Percentiles rank a stretch among this genome's conserved stretches.
Conservation (phyloP, 1,140 invertebrate species). For the Drosophila tristis region DNA sequence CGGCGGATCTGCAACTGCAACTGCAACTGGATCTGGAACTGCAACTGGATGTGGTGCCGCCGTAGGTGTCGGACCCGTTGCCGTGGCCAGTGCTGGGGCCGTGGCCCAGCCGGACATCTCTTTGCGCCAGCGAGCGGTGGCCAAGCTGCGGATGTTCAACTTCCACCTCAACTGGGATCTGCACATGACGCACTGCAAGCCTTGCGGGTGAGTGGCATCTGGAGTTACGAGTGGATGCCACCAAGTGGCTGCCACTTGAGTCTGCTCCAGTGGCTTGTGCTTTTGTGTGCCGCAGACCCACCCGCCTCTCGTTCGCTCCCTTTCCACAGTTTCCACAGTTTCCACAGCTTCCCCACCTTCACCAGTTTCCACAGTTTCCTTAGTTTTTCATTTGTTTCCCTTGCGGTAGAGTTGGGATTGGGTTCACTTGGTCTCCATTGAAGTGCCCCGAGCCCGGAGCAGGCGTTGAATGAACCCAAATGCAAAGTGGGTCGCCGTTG, state of each 20-base stretch:
- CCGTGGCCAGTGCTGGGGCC: background rate
- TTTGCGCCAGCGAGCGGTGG: slow-evolving; percentile 81
- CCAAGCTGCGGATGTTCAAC: slow-evolving; percentile 84
- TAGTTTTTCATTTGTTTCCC: slow-evolving; percentile 38
- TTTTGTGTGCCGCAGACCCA: slow-evolving; percentile 53
- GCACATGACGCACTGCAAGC: slow-evolving; percentile 84
- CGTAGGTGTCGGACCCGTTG: too few relatives aligned
- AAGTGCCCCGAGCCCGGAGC: slow-evolving; percentile 37
- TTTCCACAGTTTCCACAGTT: background rate
- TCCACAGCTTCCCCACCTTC: background rate
- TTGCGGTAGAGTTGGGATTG: slow-evolving; percentile 20
- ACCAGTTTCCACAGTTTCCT: background rate
- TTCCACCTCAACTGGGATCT: slow-evolving; percentile 84
- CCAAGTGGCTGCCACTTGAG: slow-evolving; percentile 71
- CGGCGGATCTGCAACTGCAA: slow-evolving; percentile 2
- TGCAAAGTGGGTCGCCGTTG: slow-evolving; percentile 69
- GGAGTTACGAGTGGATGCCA: slow-evolving; percentile 42
- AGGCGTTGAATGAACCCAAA: slow-evolving; percentile 48
- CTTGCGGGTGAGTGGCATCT: slow-evolving; percentile 77
- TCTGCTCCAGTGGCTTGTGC: slow-evolving; percentile 61
- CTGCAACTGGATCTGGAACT: slow-evolving; percentile 11
- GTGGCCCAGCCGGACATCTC: slow-evolving; percentile 73
- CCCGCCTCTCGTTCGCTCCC: slow-evolving; percentile 9
- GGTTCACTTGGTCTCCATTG: slow-evolving; percentile 62
- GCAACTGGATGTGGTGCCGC: too few relatives aligned